phyloP scores from a whole-genome alignment of 2,888 invertebrate genomes.

The Zhuqinia jingwanae region DNA sequence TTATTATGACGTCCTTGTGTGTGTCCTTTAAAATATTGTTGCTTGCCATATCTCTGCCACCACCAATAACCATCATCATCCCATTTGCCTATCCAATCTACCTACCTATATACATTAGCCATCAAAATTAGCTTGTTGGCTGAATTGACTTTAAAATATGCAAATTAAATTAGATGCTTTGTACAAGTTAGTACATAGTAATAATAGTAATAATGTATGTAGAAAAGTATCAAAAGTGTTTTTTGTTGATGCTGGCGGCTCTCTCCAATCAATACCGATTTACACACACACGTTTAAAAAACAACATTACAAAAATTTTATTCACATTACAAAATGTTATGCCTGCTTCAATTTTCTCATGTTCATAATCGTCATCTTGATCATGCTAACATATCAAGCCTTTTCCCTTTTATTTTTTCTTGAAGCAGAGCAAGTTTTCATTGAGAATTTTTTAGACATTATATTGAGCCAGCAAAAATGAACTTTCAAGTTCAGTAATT shows the following conservation, averaged over 20 bases:
- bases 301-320: neutral
- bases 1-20: slow-evolving; percentile 58
- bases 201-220: neutral
- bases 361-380: neutral
- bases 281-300: slow-evolving; percentile 33
- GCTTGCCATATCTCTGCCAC: neutral
- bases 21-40: slow-evolving; percentile 54
- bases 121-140: neutral
- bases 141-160: slow-evolving; percentile 4
- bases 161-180: slow-evolving; percentile 10
- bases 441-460: neutral
- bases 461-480: too few relatives aligned
- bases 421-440: slow-evolving; percentile 60
- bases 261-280: slow-evolving; percentile 65
- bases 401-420: slow-evolving; percentile 24
- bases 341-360: slow-evolving; percentile 24
- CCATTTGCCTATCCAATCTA: neutral
- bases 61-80: neutral
- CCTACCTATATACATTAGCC: too few relatives aligned
- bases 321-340: slow-evolving; percentile 22
- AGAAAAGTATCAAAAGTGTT: neutral
- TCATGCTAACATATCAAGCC: neutral
- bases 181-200: neutral
- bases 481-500: slow-evolving; percentile 42
- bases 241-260: slow-evolving; percentile 51